Conservation (phyloP, 2,888 invertebrate genomes). For the Liopterus haemorrhoidalis region DNA sequence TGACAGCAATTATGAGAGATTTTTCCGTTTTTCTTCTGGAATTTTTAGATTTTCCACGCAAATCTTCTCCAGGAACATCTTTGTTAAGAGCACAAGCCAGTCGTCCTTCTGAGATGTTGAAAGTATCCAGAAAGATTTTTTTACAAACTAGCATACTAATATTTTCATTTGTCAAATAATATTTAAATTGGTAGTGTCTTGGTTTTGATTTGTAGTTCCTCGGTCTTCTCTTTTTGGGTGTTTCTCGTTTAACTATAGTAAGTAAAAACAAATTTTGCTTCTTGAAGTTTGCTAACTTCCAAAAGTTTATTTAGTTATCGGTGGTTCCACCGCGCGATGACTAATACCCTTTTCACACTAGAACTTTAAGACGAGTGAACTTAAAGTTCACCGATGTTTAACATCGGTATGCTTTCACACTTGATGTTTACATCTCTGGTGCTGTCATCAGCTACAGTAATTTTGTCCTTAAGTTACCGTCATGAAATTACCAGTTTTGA, state of each 20-base stretch:
- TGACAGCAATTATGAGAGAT: constrained; percentile 20
- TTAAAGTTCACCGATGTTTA: too few relatives aligned
- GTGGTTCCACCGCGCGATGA: constrained; percentile 17
- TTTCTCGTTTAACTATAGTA: constrained; percentile 24
- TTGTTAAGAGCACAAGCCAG: constrained; percentile 24
- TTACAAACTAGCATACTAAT: constrained; percentile 25
- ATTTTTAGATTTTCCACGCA: constrained; percentile 28
- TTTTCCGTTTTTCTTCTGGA: constrained; percentile 24
- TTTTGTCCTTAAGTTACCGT: too few relatives aligned
- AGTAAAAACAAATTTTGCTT: constrained; percentile 30
- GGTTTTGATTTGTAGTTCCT: constrained; percentile 25
- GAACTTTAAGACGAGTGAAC: too few relatives aligned
- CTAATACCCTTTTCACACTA: too few relatives aligned
- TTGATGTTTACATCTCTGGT: too few relatives aligned
- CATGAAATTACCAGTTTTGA: too few relatives aligned
- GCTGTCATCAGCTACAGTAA: too few relatives aligned
- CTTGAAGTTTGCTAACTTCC: constrained; percentile 29
- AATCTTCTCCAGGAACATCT: constrained; percentile 26
- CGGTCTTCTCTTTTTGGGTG: constrained; percentile 26
- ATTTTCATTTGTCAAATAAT: constrained; percentile 27
- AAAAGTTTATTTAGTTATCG: constrained; percentile 29
- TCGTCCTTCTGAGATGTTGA: constrained; percentile 27
- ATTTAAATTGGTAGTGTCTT: constrained; percentile 26
- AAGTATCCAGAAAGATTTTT: constrained; percentile 27
- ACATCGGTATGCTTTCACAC: too few relatives aligned